Evolutionary conservation across 2,888 invertebrate species (phyloP), one percentile per base, ranked within the genome.

Genomic region (Heliconius ethilla): DNA sequence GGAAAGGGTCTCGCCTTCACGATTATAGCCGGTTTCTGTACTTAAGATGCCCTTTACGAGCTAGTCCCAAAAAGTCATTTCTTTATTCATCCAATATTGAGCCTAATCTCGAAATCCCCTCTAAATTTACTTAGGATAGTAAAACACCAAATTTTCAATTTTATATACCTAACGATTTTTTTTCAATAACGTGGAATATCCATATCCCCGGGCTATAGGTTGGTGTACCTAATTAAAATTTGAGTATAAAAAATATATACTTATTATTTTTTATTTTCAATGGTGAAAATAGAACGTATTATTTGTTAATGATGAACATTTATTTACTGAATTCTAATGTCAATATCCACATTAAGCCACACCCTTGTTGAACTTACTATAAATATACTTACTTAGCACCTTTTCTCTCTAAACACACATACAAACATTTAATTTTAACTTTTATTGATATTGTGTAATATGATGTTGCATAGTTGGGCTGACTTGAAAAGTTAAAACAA

Each of bases 1-100:
- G 87, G 86, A 88, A 90, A 91, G 91, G 92, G 91, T 87, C 86
- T 87, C 78, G 86, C 89, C 88, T 91, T 88, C 87, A 89, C 89
- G 90, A 91, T 92, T 90, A 92, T 91, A 91, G 89, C 88, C 88
- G 89, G 89, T 89, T 89, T 90, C 89, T 85, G 89, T 89, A 89
- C 91, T 91, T 91, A 91, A 89, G 90, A 89, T 89, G 89, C 89
- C 89, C 89, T 90, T 90, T 90, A 82, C 88, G 88, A 88, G 87
- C 86, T 87, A 88, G 90, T 88, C 88, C 85, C 89, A 88, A 91
- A 91, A 90, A 90, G 91, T 89, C 89, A 88, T 88, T 87, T 88
- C 85, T 86, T 81, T 83, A 86, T 89, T 87, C 77, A 75, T 79
- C 77, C 65, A 76, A 80, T 80, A 79, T 80, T 75, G 77, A 75